Base-by-base conservation (phyloP, 53 echinoderm and acorn worm species). In the Luidia sarsii region DNA sequence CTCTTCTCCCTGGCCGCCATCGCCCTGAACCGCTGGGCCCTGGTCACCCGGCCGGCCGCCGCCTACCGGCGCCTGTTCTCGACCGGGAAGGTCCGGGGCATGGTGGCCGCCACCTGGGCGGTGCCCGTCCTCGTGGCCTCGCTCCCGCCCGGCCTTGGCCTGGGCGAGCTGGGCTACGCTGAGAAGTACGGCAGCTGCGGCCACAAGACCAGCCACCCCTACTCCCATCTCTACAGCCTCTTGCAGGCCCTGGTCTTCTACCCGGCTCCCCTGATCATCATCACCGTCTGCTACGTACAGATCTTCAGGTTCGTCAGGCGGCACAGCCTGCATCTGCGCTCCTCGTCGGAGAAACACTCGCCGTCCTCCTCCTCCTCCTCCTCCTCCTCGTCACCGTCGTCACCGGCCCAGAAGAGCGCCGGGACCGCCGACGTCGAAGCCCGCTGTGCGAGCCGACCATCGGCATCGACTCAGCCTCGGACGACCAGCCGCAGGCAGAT, bases 1-100 rank as follows among this genome's bases (percentile, higher is more conserved):
- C 20, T 95, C 11, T 92, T 87, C 55, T 92, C 91, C 15, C 73
- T 95, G 19, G 92, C 95, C 0, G 84, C 82, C 13, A 92, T 95
- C 9, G 92, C 95, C 7, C 64, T 95, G 21, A 95, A 89, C 62
- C 73, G 95, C 7, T 92, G 81, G 83, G 50, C 86, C 2, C 80
- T 95, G 24, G 88, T 95, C 48, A 95, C 95, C 10, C 83, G 79
- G 14, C 71, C 74, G 28, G 51, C 84, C 21, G 59, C 69, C 31
- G 49, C 57, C 7, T 86, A 87, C 36, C 54, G 82, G 25, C 24
- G 53, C 29, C 80, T 92, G 19, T 89, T 86, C 81, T 67, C 83
- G 0, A 28, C 20, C 20, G 20, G 50, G 14, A 92, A 89, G 61
- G 31, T 92, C 18, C 75, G 81, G 9, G 64, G 48, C 28, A 91